Conservation (phyloP, 2,888 invertebrate genomes). For the Myopa testacea region DNA sequence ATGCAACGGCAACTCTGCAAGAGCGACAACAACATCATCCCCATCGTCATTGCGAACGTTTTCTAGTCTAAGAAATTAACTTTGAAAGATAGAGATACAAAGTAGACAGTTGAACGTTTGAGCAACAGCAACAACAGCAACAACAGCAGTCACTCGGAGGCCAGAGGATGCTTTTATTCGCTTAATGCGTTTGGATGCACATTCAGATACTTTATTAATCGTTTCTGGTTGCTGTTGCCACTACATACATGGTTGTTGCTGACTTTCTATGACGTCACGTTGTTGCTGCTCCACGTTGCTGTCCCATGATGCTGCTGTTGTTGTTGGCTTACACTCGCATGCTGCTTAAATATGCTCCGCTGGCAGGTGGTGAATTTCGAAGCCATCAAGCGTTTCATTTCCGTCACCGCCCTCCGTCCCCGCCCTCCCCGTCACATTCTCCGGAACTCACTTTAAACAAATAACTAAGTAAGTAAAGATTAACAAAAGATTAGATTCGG, state of each 20-base stretch:
- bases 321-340: background rate
- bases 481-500: background rate
- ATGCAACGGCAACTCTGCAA: background rate
- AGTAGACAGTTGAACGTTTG: conserved; percentile 31
- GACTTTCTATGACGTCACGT: background rate
- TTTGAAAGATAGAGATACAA: too few relatives aligned
- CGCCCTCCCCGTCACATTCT: background rate
- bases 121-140: conserved; percentile 31
- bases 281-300: background rate
- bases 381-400: conserved; percentile 16
- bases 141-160: background rate
- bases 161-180: background rate
- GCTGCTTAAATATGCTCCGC: background rate
- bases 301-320: background rate
- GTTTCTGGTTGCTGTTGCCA: background rate
- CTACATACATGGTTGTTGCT: background rate
- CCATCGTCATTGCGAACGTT: conserved; percentile 6
- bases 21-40: conserved; percentile 1
- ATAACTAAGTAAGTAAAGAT: conserved; percentile 9
- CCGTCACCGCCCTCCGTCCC: background rate
- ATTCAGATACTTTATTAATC: conserved; percentile 17
- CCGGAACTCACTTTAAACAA: background rate
- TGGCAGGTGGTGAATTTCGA: background rate
- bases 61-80: background rate
- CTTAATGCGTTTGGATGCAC: conserved; percentile 13